Evolutionary conservation across 2,113 vertebrate species (phyloP), one percentile per base, ranked within the genome.

Genomic region (Hyla sarda): DNA sequence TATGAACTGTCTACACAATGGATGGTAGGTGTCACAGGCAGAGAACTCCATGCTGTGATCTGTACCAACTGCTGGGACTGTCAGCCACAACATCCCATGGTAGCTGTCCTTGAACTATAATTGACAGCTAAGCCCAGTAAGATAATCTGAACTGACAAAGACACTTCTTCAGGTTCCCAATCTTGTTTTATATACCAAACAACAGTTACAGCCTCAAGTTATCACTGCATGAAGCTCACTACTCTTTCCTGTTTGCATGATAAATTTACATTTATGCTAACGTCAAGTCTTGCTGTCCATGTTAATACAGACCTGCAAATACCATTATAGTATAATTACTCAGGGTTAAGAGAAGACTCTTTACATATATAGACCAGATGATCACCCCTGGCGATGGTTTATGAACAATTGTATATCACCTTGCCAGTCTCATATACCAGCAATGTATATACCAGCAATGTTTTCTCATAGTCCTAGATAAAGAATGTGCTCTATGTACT

Each of bases 1-100:
- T n/a, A n/a, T 4, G 75, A 19, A 54, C 50, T 77, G 47, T 32
- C 25, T 54, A 28, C 30, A 54, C 48, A 54, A 32, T 50, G 75
- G 50, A 16, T 48, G 9, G n/a, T 77, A 54, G 28, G 48, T 54
- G 75, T 48, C 74, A 77, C 74, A 77, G 74, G 74, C 74, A 25
- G 17, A 77, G 47, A 32, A 28, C 50, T 16, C 75, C 75, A 52
- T 77, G 54, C 50, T 54, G 48, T 32, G 75, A 77, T 77, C 54
- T 77, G 28, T 77, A 54, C 75, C 75, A 21, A 54, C 75, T 54
- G 75, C 75, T 21, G 75, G 75, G 50, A 54, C 48, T 32, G 75
- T 54, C 75, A 54, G 75, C 28, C 30, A 34, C 19, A 77, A 71
- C 32, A 71, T 71, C 32, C 32, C 67, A 71, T 21, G 34, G 32